phyloP scores from a whole-genome alignment of 2,888 invertebrate species.

The Tenthredo amoena region DNA sequence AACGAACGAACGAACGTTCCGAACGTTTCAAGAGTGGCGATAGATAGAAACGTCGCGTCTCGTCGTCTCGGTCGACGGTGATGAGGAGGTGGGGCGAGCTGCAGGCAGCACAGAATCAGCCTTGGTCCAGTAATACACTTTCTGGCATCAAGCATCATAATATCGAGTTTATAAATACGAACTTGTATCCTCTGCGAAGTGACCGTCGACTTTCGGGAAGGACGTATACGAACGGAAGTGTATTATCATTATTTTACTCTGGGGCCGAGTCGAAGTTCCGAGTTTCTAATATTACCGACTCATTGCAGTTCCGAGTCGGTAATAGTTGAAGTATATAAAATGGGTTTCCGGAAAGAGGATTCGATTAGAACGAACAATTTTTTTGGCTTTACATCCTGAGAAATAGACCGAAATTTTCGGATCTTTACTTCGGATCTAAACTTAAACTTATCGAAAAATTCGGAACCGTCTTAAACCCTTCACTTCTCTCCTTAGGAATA shows the following conservation, averaged over 20 bases:
- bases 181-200: neutral
- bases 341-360: too few species aligned
- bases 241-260: neutral
- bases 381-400: too few species aligned
- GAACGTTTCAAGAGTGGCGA: neutral
- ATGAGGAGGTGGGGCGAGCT: neutral
- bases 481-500: too few species aligned
- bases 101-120: conserved; percentile 28
- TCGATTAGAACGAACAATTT: too few species aligned
- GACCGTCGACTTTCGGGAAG: neutral
- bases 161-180: conserved; percentile 34
- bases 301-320: too few species aligned
- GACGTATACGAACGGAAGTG: neutral
- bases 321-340: too few species aligned
- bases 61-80: neutral
- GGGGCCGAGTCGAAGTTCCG: too few species aligned
- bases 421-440: too few species aligned
- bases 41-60: neutral
- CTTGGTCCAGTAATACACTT: conserved; percentile 53
- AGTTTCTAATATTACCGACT: too few species aligned
- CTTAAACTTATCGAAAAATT: too few species aligned
- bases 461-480: too few species aligned
- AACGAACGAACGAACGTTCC: neutral
- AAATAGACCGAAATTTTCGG: too few species aligned
- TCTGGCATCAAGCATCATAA: conserved; percentile 31